Evolutionary conservation across 2,113 vertebrate genomes (phyloP).

Genomic region (Thymallus thymallus): DNA sequence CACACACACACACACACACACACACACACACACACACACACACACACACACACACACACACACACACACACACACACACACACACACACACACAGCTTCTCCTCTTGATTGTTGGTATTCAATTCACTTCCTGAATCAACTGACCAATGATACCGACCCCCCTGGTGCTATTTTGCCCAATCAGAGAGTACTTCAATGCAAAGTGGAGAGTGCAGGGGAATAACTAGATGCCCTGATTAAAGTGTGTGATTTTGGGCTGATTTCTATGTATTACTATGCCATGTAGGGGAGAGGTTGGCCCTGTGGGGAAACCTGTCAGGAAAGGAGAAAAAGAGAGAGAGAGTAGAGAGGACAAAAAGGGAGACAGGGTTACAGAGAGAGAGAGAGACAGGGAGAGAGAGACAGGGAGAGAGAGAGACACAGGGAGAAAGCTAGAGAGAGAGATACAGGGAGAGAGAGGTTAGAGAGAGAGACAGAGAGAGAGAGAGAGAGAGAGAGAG

Average conservation of each 20-base stretch:
- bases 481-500: no score
- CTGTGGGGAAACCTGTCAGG: slow-evolving; percentile 14
- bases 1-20: slow-evolving; percentile 8
- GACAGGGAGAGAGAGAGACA: not conserved
- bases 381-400: slow-evolving; percentile 5
- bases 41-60: not conserved
- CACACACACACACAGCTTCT: not conserved
- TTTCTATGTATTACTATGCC: slow-evolving; percentile 18
- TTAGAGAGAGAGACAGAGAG: no score
- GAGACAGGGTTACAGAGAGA: not conserved
- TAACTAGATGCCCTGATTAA: slow-evolving; percentile 15
- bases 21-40: slow-evolving; percentile 5
- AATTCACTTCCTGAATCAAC: no score
- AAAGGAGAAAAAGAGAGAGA: slow-evolving; percentile 9
- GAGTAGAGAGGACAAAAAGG: not conserved
- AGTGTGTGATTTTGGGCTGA: slow-evolving; percentile 26
- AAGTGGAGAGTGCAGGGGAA: not conserved
- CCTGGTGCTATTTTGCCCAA: not conserved
- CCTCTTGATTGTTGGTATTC: no score
- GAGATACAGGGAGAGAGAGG: no score
- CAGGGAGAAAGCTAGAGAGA: not conserved
- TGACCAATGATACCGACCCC: not conserved
- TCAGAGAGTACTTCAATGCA: no score
- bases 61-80: not conserved
- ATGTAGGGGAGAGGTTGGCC: not conserved